Percentiles rank a stretch among this genome's conserved stretches.
Conservation (phyloP, 2,888 invertebrate genomes). For the Athalia rosae region DNA sequence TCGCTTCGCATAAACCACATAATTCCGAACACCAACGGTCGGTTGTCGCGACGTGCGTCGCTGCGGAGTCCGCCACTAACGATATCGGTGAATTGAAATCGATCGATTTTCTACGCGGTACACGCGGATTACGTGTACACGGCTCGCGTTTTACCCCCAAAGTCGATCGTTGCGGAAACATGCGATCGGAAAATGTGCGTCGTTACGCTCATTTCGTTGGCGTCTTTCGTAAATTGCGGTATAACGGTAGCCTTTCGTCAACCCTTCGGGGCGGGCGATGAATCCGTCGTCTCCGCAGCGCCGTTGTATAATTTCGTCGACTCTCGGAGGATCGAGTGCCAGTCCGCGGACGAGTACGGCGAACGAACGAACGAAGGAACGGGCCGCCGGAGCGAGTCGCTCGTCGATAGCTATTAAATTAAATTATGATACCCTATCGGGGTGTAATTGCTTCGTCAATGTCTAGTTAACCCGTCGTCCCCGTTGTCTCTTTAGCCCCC, state of each 20-base stretch:
- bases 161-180: not conserved
- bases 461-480: conserved; percentile 66
- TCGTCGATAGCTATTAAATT: conserved; percentile 41
- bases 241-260: too few relatives aligned
- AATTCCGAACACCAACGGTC: too few relatives aligned
- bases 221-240: not conserved
- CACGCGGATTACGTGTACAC: too few relatives aligned
- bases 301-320: not conserved
- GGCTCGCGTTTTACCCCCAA: too few relatives aligned
- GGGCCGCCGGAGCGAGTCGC: conserved; percentile 26
- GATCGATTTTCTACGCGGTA: too few relatives aligned
- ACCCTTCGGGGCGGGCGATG: conserved; percentile 1
- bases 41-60: too few relatives aligned
- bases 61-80: not conserved
- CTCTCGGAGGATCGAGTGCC: not conserved
- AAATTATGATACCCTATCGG: conserved; percentile 65
- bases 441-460: conserved; percentile 70
- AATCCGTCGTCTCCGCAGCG: conserved; percentile 19
- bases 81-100: not conserved
- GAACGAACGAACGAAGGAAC: conserved; percentile 34
- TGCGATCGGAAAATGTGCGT: conserved; percentile 23
- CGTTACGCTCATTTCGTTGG: not conserved
- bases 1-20: too few relatives aligned
- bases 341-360: conserved; percentile 47
- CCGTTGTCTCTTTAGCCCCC: conserved; percentile 41